phyloP scores from a whole-genome alignment of 2,888 invertebrate genomes.

The Homarus gammarus region DNA sequence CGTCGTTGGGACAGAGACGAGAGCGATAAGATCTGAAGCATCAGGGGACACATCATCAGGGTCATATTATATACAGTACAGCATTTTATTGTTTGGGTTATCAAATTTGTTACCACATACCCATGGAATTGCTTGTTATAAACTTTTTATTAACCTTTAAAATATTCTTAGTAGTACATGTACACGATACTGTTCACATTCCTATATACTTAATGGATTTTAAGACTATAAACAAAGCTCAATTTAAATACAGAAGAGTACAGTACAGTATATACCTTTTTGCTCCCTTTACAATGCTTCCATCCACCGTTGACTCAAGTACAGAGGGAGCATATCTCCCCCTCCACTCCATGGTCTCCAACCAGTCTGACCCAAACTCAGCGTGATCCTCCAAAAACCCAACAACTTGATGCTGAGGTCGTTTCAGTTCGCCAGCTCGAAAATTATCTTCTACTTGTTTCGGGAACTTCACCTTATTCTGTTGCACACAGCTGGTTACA shows the following conservation, averaged over 20 bases:
- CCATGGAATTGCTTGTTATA: too few species aligned
- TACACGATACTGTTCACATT: too few species aligned
- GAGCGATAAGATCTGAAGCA: slow-evolving; percentile 24
- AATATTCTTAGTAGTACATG: too few species aligned
- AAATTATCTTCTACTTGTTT: background rate
- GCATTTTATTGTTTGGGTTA: too few species aligned
- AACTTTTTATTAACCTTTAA: too few species aligned
- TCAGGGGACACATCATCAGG: too few species aligned
- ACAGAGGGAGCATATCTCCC: slow-evolving; percentile 23
- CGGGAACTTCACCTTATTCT: background rate
- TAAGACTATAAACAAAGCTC: too few species aligned
- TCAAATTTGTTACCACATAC: too few species aligned
- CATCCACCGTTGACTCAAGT: slow-evolving; percentile 56
- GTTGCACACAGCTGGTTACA: background rate
- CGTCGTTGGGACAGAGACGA: slow-evolving; percentile 7
- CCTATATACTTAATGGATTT: too few species aligned
- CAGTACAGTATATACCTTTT: slow-evolving; percentile 40
- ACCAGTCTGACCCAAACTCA: slow-evolving; percentile 37
- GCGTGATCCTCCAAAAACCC: slow-evolving; percentile 52
- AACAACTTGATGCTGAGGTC: slow-evolving; percentile 39
- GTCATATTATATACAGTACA: too few species aligned
- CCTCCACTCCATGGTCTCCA: background rate
- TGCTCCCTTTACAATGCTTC: slow-evolving; percentile 51
- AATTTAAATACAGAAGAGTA: too few species aligned
- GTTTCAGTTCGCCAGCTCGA: background rate